phyloP scores from a whole-genome alignment of 2,113 vertebrate genomes.

The Rhinolophus ferrumequinum region DNA sequence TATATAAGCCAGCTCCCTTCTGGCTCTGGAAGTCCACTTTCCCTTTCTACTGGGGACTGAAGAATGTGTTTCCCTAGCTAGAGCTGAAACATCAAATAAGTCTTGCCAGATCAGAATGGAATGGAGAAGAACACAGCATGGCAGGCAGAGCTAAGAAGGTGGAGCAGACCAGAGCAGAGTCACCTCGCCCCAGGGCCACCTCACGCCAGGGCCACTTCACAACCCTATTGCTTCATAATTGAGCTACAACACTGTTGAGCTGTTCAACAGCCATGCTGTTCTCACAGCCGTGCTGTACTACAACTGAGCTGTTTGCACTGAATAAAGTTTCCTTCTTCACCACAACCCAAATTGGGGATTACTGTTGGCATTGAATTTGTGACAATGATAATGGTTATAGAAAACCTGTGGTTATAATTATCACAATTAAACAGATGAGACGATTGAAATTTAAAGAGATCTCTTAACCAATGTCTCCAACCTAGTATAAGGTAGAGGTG shows the following conservation, averaged over 20 bases:
- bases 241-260: neutral
- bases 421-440: neutral
- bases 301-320: neutral
- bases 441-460: neutral
- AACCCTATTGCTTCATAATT: neutral
- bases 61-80: neutral
- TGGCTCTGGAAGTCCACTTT: neutral
- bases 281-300: neutral
- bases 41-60: too few species aligned
- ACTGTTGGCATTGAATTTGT: neutral
- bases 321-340: neutral
- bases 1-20: neutral
- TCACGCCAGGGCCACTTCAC: neutral
- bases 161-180: neutral
- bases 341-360: neutral
- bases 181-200: neutral
- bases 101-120: too few species aligned
- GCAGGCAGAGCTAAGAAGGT: neutral
- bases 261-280: too few species aligned
- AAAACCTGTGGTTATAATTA: constrained; percentile 31
- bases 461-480: neutral
- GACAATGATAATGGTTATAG: neutral
- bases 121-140: neutral
- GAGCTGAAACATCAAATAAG: neutral
- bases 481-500: neutral